Percentiles rank a stretch among this genome's conserved stretches.
These are phyloP conservation scores for Synergus umbraculus DNA, from an alignment of 2,888 invertebrate species.

Conservation along the genomic window DNA sequence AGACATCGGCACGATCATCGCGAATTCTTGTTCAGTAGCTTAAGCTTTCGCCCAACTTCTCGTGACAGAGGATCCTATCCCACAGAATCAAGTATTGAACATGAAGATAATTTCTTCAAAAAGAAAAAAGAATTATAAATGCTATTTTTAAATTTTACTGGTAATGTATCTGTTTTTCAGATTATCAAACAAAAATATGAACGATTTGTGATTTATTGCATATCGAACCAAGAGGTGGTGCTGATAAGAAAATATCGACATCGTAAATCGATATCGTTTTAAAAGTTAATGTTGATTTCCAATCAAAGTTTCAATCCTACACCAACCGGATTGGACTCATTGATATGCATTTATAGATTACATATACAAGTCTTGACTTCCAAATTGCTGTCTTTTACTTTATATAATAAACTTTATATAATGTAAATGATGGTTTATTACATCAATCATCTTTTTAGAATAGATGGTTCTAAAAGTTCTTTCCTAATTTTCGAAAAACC, in stretches of 20 bases:
- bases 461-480: too few species aligned
- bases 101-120: neutral
- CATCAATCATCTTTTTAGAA: too few species aligned
- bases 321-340: constrained; percentile 26
- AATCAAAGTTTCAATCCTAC: constrained; percentile 31
- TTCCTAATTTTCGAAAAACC: too few species aligned
- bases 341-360: neutral
- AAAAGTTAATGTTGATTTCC: constrained; percentile 23
- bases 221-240: constrained; percentile 42
- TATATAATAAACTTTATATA: too few species aligned
- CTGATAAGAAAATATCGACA: constrained; percentile 56
- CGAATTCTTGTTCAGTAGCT: constrained; percentile 54
- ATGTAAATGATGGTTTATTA: too few species aligned
- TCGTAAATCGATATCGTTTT: constrained; percentile 57
- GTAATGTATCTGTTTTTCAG: neutral
- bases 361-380: too few species aligned
- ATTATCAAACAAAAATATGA: constrained; percentile 23
- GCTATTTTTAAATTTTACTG: neutral
- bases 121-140: too few species aligned
- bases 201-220: constrained; percentile 8
- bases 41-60: constrained; percentile 6
- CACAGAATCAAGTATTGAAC: neutral
- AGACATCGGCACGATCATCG: constrained; percentile 72
- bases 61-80: neutral
- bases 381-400: neutral